Evolutionary conservation across 2,888 invertebrate species (phyloP), one percentile per base, ranked within the genome.

Genomic region (Volucella zonaria): DNA sequence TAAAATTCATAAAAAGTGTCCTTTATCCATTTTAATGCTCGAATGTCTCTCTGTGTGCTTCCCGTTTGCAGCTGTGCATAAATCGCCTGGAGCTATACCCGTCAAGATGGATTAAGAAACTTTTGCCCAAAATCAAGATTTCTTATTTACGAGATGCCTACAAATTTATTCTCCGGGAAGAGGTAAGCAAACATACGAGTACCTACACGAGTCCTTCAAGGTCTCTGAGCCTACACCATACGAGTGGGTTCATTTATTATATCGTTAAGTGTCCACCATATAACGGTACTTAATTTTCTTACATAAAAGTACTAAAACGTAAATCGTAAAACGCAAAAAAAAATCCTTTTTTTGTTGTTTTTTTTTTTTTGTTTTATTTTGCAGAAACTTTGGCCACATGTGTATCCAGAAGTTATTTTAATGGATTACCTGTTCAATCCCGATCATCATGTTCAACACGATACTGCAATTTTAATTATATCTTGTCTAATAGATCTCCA

Each of bases 361-460:
- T 31, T 31, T 31, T 6, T 31, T 6, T 6, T 31, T 23, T 23
- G 18, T 31, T 31, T 6, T 31, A 45, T 49, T 71, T 87, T 87
- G 87, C 87, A 92, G 92, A 89, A 90, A 90, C 81, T 90, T 83
- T 92, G 91, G 91, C 91, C 92, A 80, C 87, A 90, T 78, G 88
- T 92, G 85, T 88, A 89, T 87, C 89, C 90, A 45, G 92, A 92
- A 90, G 88, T 92, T 86, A 90, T 92, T 86, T 89, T 92, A 88
- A 89, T 92, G 90, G 92, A 92, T 90, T 92, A 89, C 89, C 89
- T 92, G 87, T 92, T 92, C 87, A 89, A 90, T 87, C 87, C 89
- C n/a, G 90, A 91, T 61, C 88, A 89, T 51, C 89, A 87, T 70
- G 89, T 91, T 87, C 88, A 88, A 14, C 88, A 83, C 51, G 88